Base-by-base conservation (phyloP, 2,888 invertebrate species). In the Parnassius mnemosyne region DNA sequence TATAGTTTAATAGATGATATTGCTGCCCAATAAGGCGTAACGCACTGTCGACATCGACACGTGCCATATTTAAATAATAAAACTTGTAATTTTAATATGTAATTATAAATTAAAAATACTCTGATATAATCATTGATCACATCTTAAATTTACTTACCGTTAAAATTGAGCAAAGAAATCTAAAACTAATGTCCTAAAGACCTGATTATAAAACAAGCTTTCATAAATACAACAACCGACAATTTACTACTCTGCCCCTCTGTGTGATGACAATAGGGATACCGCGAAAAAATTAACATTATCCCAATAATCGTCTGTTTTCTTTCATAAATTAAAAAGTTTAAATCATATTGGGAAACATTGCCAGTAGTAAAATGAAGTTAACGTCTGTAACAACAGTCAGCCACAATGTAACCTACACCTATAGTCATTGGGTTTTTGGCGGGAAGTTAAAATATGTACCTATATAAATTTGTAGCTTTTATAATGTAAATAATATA, bases 241-340 rank as follows among this genome's bases (percentile, higher is more conserved):
- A 25, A 25, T 25, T 25, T 25, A 3, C 25, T 25, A 25, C 25
- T 25, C 5, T 25, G 3, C 25, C 7, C 7, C 25, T 25, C 25
- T 25, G 25, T 25, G 25, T 69, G 71, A 68, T 71, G 47, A 46
- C 46, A 11, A 46, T 2, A 69, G 77, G 74, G 76, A 77, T 77
- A 73, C 77, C 75, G 77, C 72, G 69, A 74, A 78, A 77, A 74
- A 77, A 78, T 67, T 73, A 71, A 69, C 72, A 75, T 68, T 74
- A 71, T 64, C 69, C 71, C 70, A 71, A 25, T 72, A 73, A 70
- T 69, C 69, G 68, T 69, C 65, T 67, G 67, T 71, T 71, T 71
- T 68, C 70, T 71, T 69, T 72, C 69, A 63, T 69, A 68, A n/a
- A 68, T 25, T 25, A 73, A 71, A 69, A 70, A 69, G 65, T 68